Conservation (phyloP, 2,113 vertebrate genomes). For the Empidonax traillii region DNA sequence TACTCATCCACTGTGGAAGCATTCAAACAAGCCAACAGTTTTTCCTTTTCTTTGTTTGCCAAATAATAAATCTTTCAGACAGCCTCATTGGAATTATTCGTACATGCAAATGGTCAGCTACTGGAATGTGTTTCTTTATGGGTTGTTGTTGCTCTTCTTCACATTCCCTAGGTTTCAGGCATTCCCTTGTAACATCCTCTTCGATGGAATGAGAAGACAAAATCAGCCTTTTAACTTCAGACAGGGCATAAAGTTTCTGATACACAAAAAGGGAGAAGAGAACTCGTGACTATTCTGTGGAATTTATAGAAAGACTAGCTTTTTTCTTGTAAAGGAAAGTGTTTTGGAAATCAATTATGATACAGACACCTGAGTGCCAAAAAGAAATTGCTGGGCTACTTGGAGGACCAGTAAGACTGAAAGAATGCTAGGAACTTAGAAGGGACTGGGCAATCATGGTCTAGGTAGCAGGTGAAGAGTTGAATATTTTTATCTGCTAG, state of each 20-base stretch:
- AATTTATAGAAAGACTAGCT: background rate
- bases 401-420: background rate
- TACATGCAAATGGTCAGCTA: background rate
- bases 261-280: background rate
- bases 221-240: background rate
- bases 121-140: background rate
- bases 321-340: background rate
- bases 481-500: background rate
- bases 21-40: constrained; percentile 29
- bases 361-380: background rate
- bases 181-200: background rate
- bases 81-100: constrained; percentile 21
- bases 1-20: background rate
- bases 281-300: background rate
- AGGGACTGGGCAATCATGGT: background rate
- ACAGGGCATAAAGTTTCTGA: background rate
- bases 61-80: constrained; percentile 45
- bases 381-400: background rate
- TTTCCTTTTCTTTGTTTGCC: constrained; percentile 37
- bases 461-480: background rate
- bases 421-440: background rate
- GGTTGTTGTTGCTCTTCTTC: background rate
- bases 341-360: background rate
- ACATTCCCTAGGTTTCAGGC: background rate
- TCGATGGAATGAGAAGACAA: background rate